phyloP scores from a whole-genome alignment of 2,888 invertebrate genomes.

The Muschampia plurimacula region DNA sequence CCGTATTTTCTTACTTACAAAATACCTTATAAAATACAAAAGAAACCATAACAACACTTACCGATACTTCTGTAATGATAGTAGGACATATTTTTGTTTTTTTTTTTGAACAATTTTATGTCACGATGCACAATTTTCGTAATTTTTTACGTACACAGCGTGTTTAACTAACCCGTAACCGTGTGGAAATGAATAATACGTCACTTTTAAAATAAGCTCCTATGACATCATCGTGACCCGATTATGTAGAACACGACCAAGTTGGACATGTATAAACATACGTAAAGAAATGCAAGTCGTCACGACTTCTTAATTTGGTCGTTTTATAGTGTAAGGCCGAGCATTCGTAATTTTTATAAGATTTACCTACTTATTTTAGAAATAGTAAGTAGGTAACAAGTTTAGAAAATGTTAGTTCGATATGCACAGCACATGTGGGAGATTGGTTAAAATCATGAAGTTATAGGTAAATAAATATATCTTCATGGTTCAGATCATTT shows the following conservation, averaged over 20 bases:
- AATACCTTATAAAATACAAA: background rate
- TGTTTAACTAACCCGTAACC: constrained; percentile 12
- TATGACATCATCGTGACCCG: constrained; percentile 80
- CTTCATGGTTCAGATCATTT: too few species aligned
- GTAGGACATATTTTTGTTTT: constrained; percentile 60
- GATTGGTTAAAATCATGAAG: background rate
- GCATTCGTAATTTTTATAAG: constrained; percentile 40
- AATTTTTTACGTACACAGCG: constrained; percentile 4
- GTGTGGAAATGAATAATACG: constrained; percentile 65
- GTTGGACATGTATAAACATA: constrained; percentile 43
- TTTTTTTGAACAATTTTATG: constrained; percentile 30
- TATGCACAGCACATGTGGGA: background rate
- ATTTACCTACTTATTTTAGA: constrained; percentile 41
- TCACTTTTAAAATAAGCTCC: constrained; percentile 79
- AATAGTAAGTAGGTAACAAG: constrained; percentile 9
- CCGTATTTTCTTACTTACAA: background rate
- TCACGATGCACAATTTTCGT: constrained; percentile 15
- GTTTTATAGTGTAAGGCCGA: constrained; percentile 49
- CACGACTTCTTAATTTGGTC: constrained; percentile 51
- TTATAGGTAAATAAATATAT: too few species aligned
- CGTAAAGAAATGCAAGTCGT: background rate
- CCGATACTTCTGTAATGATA: constrained; percentile 66
- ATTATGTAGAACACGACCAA: constrained; percentile 60
- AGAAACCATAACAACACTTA: constrained; percentile 53
- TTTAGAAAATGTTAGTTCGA: background rate